A percentile compares a stretch with the other conserved stretches of the same genome.
These are phyloP conservation scores for Ovibos moschatus DNA, from an alignment of 2,113 vertebrate species.

Conservation along the genomic window DNA sequence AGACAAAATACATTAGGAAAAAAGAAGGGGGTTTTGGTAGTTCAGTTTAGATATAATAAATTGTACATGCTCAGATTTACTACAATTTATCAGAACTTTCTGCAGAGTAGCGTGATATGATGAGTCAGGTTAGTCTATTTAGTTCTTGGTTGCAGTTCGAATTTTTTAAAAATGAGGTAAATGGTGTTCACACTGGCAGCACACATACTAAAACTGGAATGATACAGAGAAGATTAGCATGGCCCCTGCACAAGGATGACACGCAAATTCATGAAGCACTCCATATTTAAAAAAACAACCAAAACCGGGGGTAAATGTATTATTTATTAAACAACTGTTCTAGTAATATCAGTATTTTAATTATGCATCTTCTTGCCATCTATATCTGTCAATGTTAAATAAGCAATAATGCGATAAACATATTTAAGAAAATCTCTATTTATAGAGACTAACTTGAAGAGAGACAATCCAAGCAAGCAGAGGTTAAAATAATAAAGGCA, in stretches of 20 bases:
- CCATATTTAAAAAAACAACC: not conserved
- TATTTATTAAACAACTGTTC: not conserved
- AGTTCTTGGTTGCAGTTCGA: not conserved
- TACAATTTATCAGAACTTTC: conserved; percentile 8
- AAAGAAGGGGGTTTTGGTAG: not conserved
- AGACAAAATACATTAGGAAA: not conserved
- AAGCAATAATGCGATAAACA: not conserved
- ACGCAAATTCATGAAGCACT: not conserved
- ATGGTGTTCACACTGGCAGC: not conserved
- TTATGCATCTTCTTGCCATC: not conserved
- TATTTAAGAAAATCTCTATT: not conserved
- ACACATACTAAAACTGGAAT: not conserved
- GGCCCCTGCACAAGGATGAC: not conserved
- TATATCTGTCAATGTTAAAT: not conserved
- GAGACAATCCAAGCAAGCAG: not conserved
- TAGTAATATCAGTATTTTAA: not conserved
- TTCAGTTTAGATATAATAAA: not conserved
- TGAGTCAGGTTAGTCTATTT: not conserved
- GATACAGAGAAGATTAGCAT: not conserved
- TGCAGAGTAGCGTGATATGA: not conserved
- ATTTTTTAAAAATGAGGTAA: not conserved
- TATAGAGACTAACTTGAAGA: not conserved
- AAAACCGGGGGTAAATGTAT: not conserved
- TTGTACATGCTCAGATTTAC: not conserved
- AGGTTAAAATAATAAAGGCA: not conserved